These are phyloP conservation scores for Hesperia comma DNA, from an alignment of 2,888 invertebrate genomes.

Conservation along the genomic window DNA sequence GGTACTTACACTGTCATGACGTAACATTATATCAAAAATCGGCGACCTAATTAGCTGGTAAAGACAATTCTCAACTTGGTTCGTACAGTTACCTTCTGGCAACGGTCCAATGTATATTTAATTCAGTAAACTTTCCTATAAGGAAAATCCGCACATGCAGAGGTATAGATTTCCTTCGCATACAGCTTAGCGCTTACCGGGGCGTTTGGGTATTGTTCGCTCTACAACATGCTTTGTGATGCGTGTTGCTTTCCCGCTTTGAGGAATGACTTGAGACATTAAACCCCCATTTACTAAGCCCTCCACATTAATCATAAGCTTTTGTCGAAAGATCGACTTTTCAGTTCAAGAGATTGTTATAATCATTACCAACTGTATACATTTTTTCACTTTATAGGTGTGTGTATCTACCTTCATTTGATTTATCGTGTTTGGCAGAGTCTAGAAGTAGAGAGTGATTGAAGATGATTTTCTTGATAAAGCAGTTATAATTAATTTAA, in stretches of 20 bases:
- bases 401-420: too few relatives aligned
- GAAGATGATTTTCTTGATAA: too few relatives aligned
- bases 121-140: constrained; percentile 1
- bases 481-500: too few relatives aligned
- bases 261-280: constrained; percentile 35
- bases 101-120: neutral
- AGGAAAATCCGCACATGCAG: constrained; percentile 10
- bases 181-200: constrained; percentile 11
- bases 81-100: neutral
- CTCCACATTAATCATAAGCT: constrained; percentile 52
- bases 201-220: constrained; percentile 37
- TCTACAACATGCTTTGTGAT: constrained; percentile 39
- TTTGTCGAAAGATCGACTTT: constrained; percentile 41
- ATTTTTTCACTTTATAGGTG: neutral
- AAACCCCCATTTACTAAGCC: constrained; percentile 32
- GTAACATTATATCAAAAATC: too few relatives aligned
- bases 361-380: neutral
- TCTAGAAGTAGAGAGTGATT: too few relatives aligned
- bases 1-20: too few relatives aligned
- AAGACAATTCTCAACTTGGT: too few relatives aligned
- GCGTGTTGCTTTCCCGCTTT: constrained; percentile 45
- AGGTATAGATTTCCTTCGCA: constrained; percentile 12
- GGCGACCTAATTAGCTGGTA: too few relatives aligned
- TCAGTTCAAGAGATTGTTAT: constrained; percentile 22
- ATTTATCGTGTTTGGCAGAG: too few relatives aligned